Evolutionary conservation across 2,888 invertebrate genomes (phyloP).

Genomic region (Ichneumoninae sp.): DNA sequence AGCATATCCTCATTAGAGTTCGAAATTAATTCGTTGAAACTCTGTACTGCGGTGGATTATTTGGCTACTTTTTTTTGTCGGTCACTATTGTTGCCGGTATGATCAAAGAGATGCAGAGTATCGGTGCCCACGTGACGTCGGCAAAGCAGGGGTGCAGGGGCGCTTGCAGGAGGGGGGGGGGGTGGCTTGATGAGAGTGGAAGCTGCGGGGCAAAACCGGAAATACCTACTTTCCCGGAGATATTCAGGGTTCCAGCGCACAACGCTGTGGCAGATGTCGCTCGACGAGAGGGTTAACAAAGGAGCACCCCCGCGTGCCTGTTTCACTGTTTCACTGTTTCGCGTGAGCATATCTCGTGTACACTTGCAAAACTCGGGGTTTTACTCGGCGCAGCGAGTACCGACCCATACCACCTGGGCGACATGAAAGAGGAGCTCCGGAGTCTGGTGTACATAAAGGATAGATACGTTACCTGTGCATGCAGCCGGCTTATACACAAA

Average conservation of each 20-base stretch:
- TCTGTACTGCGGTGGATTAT: neutral
- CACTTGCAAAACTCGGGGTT: conserved; percentile 14
- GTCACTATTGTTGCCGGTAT: neutral
- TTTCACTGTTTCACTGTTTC: conserved; percentile 14
- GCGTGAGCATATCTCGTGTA: conserved; percentile 21
- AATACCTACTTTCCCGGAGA: conserved; percentile 29
- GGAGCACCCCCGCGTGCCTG: conserved; percentile 12
- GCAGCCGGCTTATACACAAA: neutral
- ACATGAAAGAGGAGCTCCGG: conserved; percentile 49
- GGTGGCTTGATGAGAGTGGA: neutral
- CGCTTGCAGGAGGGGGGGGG: neutral
- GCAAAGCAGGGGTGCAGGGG: neutral
- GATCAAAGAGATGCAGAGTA: conserved; percentile 14
- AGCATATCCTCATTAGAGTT: neutral
- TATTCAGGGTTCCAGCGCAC: neutral
- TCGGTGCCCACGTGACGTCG: neutral
- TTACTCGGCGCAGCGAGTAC: neutral
- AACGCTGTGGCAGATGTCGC: conserved; percentile 1
- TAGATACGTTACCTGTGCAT: conserved; percentile 1
- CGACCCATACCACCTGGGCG: neutral
- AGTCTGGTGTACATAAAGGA: neutral
- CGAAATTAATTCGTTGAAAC: conserved; percentile 16
- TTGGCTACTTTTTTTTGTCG: neutral
- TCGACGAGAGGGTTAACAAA: conserved; percentile 40
- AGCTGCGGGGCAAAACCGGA: conserved; percentile 41